phyloP scores from a whole-genome alignment of 1,140 invertebrate genomes.

The Drosophila funebris region DNA sequence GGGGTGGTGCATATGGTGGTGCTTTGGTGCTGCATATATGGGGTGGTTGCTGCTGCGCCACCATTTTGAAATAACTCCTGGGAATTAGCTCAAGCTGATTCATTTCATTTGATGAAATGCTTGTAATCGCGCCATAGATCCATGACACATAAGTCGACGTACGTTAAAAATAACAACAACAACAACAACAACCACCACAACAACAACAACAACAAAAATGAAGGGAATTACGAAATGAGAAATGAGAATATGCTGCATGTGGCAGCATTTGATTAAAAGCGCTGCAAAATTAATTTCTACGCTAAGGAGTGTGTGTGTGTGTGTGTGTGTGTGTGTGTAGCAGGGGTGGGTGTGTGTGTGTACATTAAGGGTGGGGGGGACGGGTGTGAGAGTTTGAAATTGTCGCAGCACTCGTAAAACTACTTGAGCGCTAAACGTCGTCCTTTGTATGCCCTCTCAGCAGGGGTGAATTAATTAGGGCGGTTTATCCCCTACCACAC shows the following conservation, averaged over 20 bases:
- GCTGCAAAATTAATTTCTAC: constrained; percentile 73
- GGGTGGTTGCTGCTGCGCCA: constrained; percentile 27
- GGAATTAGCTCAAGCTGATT: constrained; percentile 46
- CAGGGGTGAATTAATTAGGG: constrained; percentile 74
- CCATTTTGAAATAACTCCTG: constrained; percentile 75
- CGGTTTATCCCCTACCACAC: constrained; percentile 31
- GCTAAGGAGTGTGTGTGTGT: not conserved
- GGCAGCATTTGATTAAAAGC: constrained; percentile 83
- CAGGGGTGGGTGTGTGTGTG: not conserved
- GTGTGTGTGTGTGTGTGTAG: not conserved
- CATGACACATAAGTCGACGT: constrained; percentile 49
- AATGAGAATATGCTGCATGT: constrained; percentile 52
- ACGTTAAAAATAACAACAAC: not conserved
- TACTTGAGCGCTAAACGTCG: constrained; percentile 71
- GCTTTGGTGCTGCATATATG: constrained; percentile 12
- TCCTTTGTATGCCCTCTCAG: constrained; percentile 54
- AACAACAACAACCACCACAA: not conserved
- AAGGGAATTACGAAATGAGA: not conserved
- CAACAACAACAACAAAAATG: not conserved
- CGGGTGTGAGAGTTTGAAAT: constrained; percentile 52
- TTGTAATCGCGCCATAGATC: constrained; percentile 56
- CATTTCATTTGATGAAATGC: constrained; percentile 72
- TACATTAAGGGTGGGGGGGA: not conserved
- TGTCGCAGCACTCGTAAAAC: constrained; percentile 59
- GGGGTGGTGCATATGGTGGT: constrained; percentile 4